phyloP scores from a whole-genome alignment of 2,888 invertebrate genomes.

The Cephus runcator region DNA sequence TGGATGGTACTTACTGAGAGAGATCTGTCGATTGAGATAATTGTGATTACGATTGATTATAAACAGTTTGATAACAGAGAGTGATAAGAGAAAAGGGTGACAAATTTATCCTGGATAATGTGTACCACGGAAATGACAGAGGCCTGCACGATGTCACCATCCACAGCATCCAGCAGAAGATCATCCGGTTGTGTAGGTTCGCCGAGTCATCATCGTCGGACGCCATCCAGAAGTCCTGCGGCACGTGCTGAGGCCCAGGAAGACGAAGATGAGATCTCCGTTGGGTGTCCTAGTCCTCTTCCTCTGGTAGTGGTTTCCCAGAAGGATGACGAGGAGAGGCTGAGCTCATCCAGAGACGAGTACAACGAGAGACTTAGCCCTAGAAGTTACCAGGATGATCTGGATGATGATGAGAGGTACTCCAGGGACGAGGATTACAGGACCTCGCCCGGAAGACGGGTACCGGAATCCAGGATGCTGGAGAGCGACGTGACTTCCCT shows the following conservation, averaged over 20 bases:
- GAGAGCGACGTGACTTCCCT: slow-evolving; percentile 52
- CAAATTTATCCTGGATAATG: slow-evolving; percentile 38
- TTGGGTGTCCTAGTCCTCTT: slow-evolving; percentile 77
- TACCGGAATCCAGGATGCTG: slow-evolving; percentile 37
- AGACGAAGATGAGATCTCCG: slow-evolving; percentile 81
- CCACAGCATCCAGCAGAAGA: slow-evolving; percentile 56
- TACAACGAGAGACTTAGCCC: slow-evolving; percentile 53
- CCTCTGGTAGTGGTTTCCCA: slow-evolving; percentile 62
- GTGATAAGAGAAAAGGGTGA: background rate
- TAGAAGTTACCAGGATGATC: slow-evolving; percentile 30
- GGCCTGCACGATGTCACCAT: slow-evolving; percentile 60
- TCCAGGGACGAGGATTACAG: slow-evolving; percentile 51
- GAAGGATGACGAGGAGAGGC: slow-evolving; percentile 66
- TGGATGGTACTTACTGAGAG: background rate
- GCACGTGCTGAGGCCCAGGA: slow-evolving; percentile 46
- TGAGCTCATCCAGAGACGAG: slow-evolving; percentile 59
- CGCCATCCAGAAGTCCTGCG: slow-evolving; percentile 66
- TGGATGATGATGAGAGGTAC: slow-evolving; percentile 47
- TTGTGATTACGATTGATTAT: background rate
- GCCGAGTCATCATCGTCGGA: slow-evolving; percentile 69
- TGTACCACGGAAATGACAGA: slow-evolving; percentile 63
- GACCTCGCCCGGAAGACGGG: slow-evolving; percentile 34
- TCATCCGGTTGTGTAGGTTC: slow-evolving; percentile 51
- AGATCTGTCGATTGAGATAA: background rate
- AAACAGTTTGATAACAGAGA: background rate